Evolutionary conservation across 1,140 invertebrate genomes (phyloP).

Genomic region (Galendromus occidentalis): DNA sequence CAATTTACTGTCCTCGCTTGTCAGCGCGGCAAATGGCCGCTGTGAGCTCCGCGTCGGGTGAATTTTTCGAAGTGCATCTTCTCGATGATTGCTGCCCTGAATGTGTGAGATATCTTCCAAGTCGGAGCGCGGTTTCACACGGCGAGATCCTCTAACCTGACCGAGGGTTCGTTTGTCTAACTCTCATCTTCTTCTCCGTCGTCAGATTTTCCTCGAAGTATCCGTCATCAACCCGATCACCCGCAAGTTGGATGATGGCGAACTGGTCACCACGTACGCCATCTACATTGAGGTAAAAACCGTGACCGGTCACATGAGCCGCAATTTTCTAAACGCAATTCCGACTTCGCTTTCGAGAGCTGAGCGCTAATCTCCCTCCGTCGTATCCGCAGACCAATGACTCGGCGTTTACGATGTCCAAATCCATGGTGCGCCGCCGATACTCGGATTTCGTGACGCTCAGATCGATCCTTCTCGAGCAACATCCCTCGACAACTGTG

Average conservation of each 20-base stretch:
- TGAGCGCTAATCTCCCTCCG: too few species aligned
- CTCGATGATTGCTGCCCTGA: too few species aligned
- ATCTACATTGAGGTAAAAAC: slow-evolving; percentile 1
- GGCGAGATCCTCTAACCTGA: too few species aligned
- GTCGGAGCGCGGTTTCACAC: too few species aligned
- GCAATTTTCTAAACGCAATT: too few species aligned
- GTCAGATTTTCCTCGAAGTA: slow-evolving; percentile 1
- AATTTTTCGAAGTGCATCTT: too few species aligned
- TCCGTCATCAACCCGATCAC: slow-evolving; percentile 6
- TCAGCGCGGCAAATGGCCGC: too few species aligned
- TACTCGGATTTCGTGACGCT: background rate
- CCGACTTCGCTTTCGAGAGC: too few species aligned
- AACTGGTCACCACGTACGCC: slow-evolving; percentile 1
- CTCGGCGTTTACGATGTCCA: background rate
- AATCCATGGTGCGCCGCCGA: background rate
- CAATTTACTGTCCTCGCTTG: too few species aligned
- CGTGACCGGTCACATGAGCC: too few species aligned
- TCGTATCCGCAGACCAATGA: background rate
- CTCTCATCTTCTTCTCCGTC: background rate
- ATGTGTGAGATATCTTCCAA: too few species aligned
- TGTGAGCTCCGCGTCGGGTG: too few species aligned
- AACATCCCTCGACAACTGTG: background rate
- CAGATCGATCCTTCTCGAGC: background rate
- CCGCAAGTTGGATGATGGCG: background rate
- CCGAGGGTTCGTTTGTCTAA: background rate